Base-by-base conservation (phyloP, 2,113 vertebrate species). In the Struthio camelus region DNA sequence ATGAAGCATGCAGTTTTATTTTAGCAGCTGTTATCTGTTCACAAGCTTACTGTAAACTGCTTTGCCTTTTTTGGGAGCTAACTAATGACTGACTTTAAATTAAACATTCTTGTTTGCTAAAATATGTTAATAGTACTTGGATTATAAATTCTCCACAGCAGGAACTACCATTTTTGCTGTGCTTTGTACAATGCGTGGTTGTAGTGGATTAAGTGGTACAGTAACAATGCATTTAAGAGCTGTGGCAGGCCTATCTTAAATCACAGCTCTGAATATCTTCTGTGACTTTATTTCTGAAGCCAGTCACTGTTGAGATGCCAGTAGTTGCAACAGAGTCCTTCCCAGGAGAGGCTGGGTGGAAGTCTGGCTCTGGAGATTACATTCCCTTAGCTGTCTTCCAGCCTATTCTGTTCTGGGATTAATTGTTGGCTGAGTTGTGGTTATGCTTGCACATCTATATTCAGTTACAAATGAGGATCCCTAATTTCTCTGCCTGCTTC, bases 211-310 rank as follows among this genome's bases (percentile, higher is more conserved):
- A 10, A 15, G 5, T 5, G 58, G 38, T 20, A 8, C 65, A 10
- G 27, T 6, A 11, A 42, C 70, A 71, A 14, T 0, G 1, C 2
- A 1, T 24, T 20, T 8, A 3, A 23, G 48, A 61, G 30, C 70
- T 59, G 3, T 1, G 2, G 27, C 58, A 40, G 40, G 28, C 56
- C 67, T 22, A 0, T 34, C 28, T 86, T 78, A n/a, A 79, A 79
- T 89, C 89, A 32, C 59, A 50, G 50, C 14, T 61, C 24, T 8
- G 42, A 51, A 36, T 56, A 5, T 25, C 89, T 58, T 32, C 34
- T 54, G 28, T 5, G 5, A n/a, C 61, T 72, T 56, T 30, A 2
- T 80, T 90, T n/a, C 51, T 85, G 34, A 38, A 38, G 75, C 6
- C 48, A 85, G 36, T 25, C 15, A 6, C 75, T 23, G 10, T 40